Conservation (phyloP, 2,113 vertebrate species). For the Dolichallabes microphthalmus region DNA sequence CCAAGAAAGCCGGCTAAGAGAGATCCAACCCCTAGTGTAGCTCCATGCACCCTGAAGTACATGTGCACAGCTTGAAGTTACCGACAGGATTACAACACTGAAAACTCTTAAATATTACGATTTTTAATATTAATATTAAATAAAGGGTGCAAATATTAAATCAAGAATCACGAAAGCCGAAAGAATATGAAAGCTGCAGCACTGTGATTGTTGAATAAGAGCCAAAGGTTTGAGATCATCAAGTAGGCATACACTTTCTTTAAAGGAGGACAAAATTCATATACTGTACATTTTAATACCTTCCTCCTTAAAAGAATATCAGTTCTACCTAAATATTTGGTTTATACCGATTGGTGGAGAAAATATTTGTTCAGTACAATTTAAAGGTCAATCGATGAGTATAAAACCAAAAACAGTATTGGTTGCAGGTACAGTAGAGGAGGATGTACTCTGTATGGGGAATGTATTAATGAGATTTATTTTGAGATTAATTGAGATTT, state of each 20-base stretch:
- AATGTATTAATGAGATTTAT: background rate
- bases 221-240: background rate
- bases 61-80: conserved; percentile 26
- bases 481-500: too few relatives aligned
- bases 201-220: background rate
- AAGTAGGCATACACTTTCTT: background rate
- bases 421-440: too few relatives aligned
- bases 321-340: background rate
- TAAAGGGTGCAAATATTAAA: background rate
- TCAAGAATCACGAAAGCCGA: background rate
- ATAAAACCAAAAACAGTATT: too few relatives aligned
- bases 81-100: background rate
- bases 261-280: background rate
- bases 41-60: conserved; percentile 80
- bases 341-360: background rate
- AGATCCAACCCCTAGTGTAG: conserved; percentile 85
- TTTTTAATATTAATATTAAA: too few relatives aligned
- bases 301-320: background rate
- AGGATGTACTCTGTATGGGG: background rate
- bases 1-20: conserved; percentile 86
- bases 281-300: background rate
- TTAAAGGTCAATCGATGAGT: too few relatives aligned
- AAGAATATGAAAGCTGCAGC: background rate
- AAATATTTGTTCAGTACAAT: background rate
- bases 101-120: background rate